Conservation (phyloP, 2,797 vertebrate species). For the Liasis olivaceus region DNA sequence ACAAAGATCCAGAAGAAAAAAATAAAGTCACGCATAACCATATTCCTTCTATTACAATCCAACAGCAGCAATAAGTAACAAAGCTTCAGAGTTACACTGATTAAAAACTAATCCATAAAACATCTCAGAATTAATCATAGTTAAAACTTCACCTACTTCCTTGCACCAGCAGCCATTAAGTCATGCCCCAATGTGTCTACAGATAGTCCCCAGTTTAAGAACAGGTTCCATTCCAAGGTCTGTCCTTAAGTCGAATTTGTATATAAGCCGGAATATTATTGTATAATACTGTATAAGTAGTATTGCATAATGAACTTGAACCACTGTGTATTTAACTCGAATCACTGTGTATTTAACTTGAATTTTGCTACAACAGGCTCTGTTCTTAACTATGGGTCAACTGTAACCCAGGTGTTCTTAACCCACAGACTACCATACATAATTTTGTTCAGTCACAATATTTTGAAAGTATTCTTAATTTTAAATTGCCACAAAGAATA, state of each 20-base stretch:
- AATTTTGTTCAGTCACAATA: not conserved
- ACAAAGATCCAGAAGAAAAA: not conserved
- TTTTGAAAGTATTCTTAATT: not conserved
- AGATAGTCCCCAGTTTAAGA: too few species aligned
- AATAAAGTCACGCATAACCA: not conserved
- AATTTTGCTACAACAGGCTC: too few species aligned
- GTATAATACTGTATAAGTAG: too few species aligned
- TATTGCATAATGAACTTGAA: too few species aligned
- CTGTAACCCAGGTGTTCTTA: too few species aligned
- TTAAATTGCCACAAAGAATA: not conserved
- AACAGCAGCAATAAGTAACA: not conserved
- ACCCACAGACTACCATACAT: not conserved
- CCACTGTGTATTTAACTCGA: too few species aligned
- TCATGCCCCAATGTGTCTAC: not conserved
- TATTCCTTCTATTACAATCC: not conserved
- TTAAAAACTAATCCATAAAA: not conserved
- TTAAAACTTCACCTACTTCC: not conserved
- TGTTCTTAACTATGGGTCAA: too few species aligned
- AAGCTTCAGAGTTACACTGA: not conserved
- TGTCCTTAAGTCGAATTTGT: too few species aligned
- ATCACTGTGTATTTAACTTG: too few species aligned
- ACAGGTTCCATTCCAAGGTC: too few species aligned
- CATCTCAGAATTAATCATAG: not conserved
- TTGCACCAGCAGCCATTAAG: not conserved
- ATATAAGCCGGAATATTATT: too few species aligned